Conservation (phyloP, 2,797 vertebrate species). For the Anguilla anguilla region DNA sequence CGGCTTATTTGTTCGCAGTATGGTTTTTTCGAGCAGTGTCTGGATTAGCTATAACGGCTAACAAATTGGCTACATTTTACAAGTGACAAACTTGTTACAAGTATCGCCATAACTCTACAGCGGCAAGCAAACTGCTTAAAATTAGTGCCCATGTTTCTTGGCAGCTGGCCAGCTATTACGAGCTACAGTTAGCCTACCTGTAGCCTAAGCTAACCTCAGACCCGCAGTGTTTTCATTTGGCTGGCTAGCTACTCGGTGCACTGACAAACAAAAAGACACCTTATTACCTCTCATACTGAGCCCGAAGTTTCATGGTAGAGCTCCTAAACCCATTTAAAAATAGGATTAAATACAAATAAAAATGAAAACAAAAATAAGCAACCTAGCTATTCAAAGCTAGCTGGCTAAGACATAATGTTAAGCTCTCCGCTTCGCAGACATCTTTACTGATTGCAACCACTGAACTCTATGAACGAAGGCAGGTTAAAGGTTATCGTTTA, state of each 20-base stretch:
- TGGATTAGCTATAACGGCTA: background rate
- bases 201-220: background rate
- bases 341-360: slow-evolving; percentile 34
- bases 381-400: slow-evolving; percentile 39
- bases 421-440: slow-evolving; percentile 51
- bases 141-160: background rate
- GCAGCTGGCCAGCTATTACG: background rate
- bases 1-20: background rate
- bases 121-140: background rate
- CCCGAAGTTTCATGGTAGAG: slow-evolving; percentile 75
- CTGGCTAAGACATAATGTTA: slow-evolving; percentile 48
- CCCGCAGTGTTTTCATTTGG: background rate
- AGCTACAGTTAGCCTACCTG: background rate
- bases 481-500: slow-evolving; percentile 28
- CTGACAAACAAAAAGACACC: background rate
- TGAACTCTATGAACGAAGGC: slow-evolving; percentile 26
- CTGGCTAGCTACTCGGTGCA: background rate
- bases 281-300: slow-evolving; percentile 76
- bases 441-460: slow-evolving; percentile 56
- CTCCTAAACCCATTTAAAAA: slow-evolving; percentile 62
- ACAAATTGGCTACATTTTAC: background rate
- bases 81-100: background rate
- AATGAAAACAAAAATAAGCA: slow-evolving; percentile 46
- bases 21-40: background rate
- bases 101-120: background rate